Percentiles rank a stretch among this genome's conserved stretches.
These are phyloP conservation scores for Diadumene lineata DNA, from an alignment of 92 coral and sea anemone species.

Conservation along the genomic window DNA sequence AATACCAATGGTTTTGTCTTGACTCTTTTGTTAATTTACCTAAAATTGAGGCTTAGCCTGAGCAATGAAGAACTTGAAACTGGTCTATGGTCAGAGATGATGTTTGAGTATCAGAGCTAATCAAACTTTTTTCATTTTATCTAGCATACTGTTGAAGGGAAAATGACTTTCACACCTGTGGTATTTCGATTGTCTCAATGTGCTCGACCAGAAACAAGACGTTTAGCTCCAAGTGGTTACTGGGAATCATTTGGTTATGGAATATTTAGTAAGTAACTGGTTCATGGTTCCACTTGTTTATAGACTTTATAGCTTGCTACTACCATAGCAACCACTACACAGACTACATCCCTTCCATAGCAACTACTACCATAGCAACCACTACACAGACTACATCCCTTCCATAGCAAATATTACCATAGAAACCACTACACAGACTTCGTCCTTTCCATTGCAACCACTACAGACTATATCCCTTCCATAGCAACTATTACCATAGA, in stretches of 20 bases:
- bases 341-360: no score
- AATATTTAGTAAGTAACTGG: conserved; percentile 54
- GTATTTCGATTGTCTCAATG: conserved; percentile 71
- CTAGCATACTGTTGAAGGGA: conserved; percentile 74
- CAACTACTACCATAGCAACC: background rate
- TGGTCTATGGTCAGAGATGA: no score
- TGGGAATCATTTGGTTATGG: conserved; percentile 89
- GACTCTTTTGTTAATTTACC: no score
- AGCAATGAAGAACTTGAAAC: no score
- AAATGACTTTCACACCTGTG: conserved; percentile 73
- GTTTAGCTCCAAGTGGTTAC: conserved; percentile 61
- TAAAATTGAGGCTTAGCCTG: no score
- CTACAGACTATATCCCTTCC: background rate
- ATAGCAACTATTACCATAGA: background rate
- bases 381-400: background rate
- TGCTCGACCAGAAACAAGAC: conserved; percentile 50
- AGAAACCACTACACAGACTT: no score
- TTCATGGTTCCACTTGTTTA: background rate
- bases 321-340: background rate
- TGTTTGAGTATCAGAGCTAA: conserved; percentile 43
- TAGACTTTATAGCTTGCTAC: no score
- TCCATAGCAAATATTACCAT: background rate
- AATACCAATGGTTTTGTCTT: no score
- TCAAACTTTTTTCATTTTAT: background rate
- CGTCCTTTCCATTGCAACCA: background rate